phyloP scores from a whole-genome alignment of 2,113 vertebrate genomes.

The Chunga burmeisteri region DNA sequence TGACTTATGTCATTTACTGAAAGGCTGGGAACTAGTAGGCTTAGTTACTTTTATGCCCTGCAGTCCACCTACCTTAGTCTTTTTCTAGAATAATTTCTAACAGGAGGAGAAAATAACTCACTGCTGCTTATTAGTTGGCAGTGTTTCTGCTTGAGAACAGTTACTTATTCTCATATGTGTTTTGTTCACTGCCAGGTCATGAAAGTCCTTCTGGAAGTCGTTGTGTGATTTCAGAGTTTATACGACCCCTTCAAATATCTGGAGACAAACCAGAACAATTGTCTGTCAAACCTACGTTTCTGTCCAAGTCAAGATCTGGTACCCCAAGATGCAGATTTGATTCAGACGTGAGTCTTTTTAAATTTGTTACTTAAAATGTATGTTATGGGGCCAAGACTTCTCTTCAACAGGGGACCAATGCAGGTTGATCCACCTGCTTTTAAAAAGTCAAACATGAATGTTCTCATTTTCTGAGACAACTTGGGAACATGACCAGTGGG shows the following conservation, averaged over 20 bases:
- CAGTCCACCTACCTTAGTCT: neutral
- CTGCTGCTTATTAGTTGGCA: neutral
- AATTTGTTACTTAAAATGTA: neutral
- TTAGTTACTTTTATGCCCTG: neutral
- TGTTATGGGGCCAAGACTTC: neutral
- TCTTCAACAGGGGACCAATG: neutral
- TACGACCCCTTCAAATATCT: constrained; percentile 83
- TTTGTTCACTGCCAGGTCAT: constrained; percentile 73
- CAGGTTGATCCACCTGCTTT: neutral
- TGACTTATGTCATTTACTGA: accelerated
- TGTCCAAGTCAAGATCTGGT: constrained; percentile 76
- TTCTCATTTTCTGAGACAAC: neutral
- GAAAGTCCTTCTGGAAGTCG: constrained; percentile 79
- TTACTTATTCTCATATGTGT: neutral
- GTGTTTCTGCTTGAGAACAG: neutral
- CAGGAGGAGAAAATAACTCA: neutral
- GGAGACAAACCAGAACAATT: constrained; percentile 86
- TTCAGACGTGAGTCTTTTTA: constrained; percentile 80
- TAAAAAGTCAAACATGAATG: neutral
- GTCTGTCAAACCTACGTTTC: constrained; percentile 86
- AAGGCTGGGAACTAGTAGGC: neutral
- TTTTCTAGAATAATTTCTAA: neutral
- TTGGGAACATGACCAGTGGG: neutral
- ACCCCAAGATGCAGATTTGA: constrained; percentile 85
- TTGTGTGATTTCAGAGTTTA: constrained; percentile 86